phyloP scores from a whole-genome alignment of 1,140 invertebrate genomes.

The Euwallacea similis region DNA sequence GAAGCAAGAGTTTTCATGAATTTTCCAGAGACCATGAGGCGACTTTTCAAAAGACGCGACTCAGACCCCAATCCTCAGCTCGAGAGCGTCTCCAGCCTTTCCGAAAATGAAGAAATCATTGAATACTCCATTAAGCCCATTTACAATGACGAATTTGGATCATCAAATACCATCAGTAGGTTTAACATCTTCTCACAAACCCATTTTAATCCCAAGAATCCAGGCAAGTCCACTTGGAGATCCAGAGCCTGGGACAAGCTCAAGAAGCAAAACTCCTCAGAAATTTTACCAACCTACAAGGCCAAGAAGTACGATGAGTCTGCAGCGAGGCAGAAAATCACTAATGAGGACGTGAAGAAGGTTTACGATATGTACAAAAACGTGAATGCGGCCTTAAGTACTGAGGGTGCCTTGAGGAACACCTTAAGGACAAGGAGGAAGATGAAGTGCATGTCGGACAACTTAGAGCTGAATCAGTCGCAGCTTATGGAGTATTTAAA shows the following conservation, averaged over 20 bases:
- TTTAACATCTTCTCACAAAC: not conserved
- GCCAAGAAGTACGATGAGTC: constrained; percentile 42
- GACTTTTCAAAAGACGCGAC: constrained; percentile 48
- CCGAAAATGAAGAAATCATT: constrained; percentile 31
- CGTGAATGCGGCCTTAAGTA: constrained; percentile 19
- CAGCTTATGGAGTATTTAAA: constrained; percentile 46
- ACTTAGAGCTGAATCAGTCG: constrained; percentile 45
- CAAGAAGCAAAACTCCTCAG: constrained; percentile 62
- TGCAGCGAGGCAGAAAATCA: constrained; percentile 17
- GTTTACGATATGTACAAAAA: constrained; percentile 43
- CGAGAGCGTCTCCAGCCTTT: constrained; percentile 42
- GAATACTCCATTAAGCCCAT: constrained; percentile 9
- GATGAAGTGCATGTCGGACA: constrained; percentile 41
- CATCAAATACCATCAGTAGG: not conserved
- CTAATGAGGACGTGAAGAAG: constrained; percentile 37
- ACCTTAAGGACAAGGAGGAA: constrained; percentile 30
- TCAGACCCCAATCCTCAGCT: constrained; percentile 49
- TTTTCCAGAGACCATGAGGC: constrained; percentile 29
- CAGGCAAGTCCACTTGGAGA: constrained; percentile 60
- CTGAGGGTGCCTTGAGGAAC: constrained; percentile 17
- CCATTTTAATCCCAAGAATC: not conserved
- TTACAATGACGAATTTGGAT: constrained; percentile 24
- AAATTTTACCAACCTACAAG: constrained; percentile 56
- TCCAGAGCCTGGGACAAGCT: constrained; percentile 64
- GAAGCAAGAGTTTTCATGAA: not conserved